Base-by-base conservation (phyloP, 2,888 invertebrate genomes). In the Luperina testacea region DNA sequence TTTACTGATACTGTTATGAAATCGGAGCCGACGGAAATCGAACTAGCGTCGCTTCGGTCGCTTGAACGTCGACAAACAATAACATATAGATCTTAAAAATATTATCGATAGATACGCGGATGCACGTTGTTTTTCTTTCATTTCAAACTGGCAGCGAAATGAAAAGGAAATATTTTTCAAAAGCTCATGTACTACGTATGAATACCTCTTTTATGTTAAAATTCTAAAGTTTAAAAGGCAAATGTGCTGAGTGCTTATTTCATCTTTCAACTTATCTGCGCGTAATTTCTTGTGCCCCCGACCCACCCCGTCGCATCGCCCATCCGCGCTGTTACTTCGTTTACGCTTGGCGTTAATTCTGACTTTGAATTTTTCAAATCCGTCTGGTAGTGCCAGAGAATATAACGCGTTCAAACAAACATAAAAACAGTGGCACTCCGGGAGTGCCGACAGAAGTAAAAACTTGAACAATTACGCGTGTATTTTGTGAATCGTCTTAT, bases 121-220 rank as follows among this genome's bases (percentile, higher is more conserved):
- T 72, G 67, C 42, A 24, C 32, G 20, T 38, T 81, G 45, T 81
- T 81, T 72, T 72, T 64, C 42, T 78, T 82, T 45, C 20, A 61
- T 83, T 83, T 70, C 27, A 68, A 72, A 68, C 27, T n/a, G 67
- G 2, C 20, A 61, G 53, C 32, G 6, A 69, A 70, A 78, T 69
- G 48, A 72, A 70, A 78, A 45, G 42, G 8, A 24, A 72, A 27
- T 45, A 53, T 69, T 72, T 64, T 71, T 20, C 3, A 6, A 67
- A 61, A 27, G 15, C 32, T 77, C 4, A 4, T 32, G 15, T 24
- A 13, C 15, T 63, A 32, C 20, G 27, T 11, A n/a, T 64, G 63
- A 51, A n/a, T 51, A 27, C 13, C 9, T 53, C 15, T 68, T 81
- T 53, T 4, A 48, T 63, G 63, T 45, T n/a, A 27, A 59, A 42